Evolutionary conservation across 2,797 vertebrate genomes (phyloP), one percentile per base, ranked within the genome.

Genomic region (Tragelaphus eurycerus): DNA sequence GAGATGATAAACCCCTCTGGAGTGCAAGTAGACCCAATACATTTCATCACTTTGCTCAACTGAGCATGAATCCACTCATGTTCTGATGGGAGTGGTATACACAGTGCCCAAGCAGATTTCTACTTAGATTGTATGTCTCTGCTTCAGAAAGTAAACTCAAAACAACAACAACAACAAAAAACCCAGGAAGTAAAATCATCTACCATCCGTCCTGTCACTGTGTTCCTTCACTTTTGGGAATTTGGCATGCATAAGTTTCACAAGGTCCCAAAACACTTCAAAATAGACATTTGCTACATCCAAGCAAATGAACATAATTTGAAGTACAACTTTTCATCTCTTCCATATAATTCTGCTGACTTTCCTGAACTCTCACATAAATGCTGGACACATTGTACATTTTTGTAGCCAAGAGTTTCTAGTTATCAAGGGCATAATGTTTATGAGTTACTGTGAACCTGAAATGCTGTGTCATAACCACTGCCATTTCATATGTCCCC

Each of bases 391-490:
- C 23, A 50, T 31, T 83, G 34, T 90, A n/a, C 85, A 25, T 96
- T 38, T 71, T 55, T 62, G 98, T 99, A 97, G 99, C 99, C 99
- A 99, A 99, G 86, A 98, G 98, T 98, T 99, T 99, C 99, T 99
- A 99, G 94, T 99, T 99, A 96, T 99, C 99, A 87, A 99, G 93
- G 89, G 99, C 98, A 98, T 99, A 99, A 99, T 99, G 99, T 97
- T 99, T 99, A 96, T 99, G 99, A 98, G 99, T 99, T 98, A 99
- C 99, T 97, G 99, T 99, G 98, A 99, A 99, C 98, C 99, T 99
- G 2, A 99, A 99, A 99, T 99, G 99, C 99, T 99, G 90, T 89
- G 92, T 90, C n/a, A 90, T 46, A 79, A 62, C 38, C 17, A 62
- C 31, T 76, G 38, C 6, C 52, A 57, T 96, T 95, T 93, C 54